Percentiles rank a stretch among this genome's conserved stretches.
Evolutionary conservation across 2,113 vertebrate species (phyloP).

Genomic region (Leptodactylus fuscus): DNA sequence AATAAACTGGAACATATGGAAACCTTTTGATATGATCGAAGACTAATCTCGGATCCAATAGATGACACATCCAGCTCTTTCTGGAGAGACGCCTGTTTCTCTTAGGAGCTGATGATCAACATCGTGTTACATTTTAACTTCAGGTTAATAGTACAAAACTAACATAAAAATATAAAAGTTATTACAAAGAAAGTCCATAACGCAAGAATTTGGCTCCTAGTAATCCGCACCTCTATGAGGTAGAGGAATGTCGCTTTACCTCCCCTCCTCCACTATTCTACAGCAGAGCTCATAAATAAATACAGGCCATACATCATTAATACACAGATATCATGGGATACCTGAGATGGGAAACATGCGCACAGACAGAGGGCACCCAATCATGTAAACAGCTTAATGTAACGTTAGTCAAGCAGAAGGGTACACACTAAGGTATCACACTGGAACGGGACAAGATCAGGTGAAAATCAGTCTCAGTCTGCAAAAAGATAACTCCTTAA

Average conservation of each 20-base stretch:
- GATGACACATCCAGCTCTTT: slow-evolving; percentile 20
- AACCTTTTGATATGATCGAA: background rate
- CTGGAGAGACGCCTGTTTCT: slow-evolving; percentile 6
- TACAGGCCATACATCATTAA: slow-evolving; percentile 17
- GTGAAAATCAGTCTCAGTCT: background rate
- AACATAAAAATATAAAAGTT: background rate
- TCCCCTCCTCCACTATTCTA: background rate
- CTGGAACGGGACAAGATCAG: background rate
- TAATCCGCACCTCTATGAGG: background rate
- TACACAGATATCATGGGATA: background rate
- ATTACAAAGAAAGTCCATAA: background rate
- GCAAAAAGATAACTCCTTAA: too few species aligned
- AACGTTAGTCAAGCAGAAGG: background rate
- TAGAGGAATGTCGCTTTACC: background rate
- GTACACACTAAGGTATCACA: background rate
- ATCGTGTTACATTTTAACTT: background rate
- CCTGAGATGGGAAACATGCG: background rate
- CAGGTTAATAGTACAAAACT: background rate
- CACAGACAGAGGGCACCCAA: background rate
- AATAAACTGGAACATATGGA: slow-evolving; percentile 22
- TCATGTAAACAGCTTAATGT: background rate
- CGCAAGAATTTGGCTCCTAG: background rate
- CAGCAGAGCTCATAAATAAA: slow-evolving; percentile 33
- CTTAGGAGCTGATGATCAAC: background rate
- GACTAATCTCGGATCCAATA: background rate